These are phyloP conservation scores for Ardeotis arabs DNA, from an alignment of 2,113 vertebrate species.

Conservation along the genomic window DNA sequence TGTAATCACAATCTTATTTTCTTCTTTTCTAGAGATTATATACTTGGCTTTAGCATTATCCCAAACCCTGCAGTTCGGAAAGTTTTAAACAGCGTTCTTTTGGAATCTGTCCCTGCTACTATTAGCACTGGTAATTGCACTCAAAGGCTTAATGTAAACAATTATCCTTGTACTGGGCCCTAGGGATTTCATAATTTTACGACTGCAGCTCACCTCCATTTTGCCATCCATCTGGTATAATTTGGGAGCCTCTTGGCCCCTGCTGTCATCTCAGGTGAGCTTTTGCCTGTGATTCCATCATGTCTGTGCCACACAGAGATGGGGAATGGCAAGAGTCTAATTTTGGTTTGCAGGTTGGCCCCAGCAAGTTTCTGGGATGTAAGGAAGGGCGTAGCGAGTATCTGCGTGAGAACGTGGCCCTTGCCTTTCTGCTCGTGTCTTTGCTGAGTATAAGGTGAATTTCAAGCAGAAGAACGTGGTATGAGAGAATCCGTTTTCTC, in stretches of 20 bases:
- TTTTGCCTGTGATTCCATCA: background rate
- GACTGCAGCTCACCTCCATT: background rate
- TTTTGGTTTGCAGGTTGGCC: background rate
- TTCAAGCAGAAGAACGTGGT: accelerated
- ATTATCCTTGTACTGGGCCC: background rate
- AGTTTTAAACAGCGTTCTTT: constrained; percentile 5
- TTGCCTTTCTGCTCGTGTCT: background rate
- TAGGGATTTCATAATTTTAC: background rate
- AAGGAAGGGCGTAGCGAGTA: background rate
- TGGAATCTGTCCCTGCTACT: constrained; percentile 14
- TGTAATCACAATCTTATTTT: background rate
- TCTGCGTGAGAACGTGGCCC: background rate
- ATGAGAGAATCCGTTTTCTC: background rate
- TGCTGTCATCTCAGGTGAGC: background rate
- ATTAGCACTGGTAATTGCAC: constrained; percentile 18
- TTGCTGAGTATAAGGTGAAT: background rate
- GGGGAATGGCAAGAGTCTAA: background rate
- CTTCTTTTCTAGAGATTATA: background rate
- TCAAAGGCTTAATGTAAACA: background rate
- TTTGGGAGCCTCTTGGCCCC: background rate
- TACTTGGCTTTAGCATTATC: background rate
- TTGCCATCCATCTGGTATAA: background rate
- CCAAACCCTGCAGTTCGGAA: background rate
- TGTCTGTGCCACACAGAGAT: background rate
- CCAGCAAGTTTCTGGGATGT: background rate